Base-by-base conservation (phyloP, 2,113 vertebrate genomes). In the Echinops telfairi region DNA sequence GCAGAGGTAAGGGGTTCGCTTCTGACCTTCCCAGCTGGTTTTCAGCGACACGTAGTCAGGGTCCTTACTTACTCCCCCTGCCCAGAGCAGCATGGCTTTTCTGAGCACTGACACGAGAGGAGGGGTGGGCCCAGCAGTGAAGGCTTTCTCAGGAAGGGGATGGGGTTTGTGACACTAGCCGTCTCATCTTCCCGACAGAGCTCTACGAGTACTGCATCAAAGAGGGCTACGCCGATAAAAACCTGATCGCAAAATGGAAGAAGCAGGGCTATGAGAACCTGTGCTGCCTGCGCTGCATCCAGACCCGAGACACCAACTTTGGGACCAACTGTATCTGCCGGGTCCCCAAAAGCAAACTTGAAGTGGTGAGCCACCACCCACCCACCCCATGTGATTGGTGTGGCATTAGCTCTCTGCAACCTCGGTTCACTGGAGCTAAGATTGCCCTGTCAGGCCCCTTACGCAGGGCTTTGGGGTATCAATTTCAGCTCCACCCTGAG, bases 261-360 rank as follows among this genome's bases (percentile, higher is more conserved):
- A 99, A 99, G 90, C 99, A 99, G 94, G 99, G 99, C 12, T 99
- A 99, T 0, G 99, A 99, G 97, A 99, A 99, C 91, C 97, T 99
- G 64, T 99, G 99, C 97, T 99, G 99, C 94, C 97, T 99, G 95
- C 99, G 99, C 16, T 99, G 99, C 96, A 99, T 99, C 96, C 99
- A 99, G 97, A 99, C 99, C 0, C 97, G 99, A 75, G 99, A 99
- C 97, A 99, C 99, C 97, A 99, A 99, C 97, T 99, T 99, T 0
- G 99, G 99, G 75, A 99, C 99, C 6, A 99, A 99, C 96, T 99
- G 99, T 97, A 99, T 99, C 96, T 99, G 99, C 97, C 98, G 99
- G 93, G 99, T 99, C 75, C 99, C 99, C 81, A 99, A 99, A 97
- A 99, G 99, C 98, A 99, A 99, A 93, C 98, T 99, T 91, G 99